A percentile compares a stretch with the other conserved stretches of the same genome.
Evolutionary conservation across 2,888 invertebrate genomes (phyloP).

Genomic region (Synergus gifuensis): DNA sequence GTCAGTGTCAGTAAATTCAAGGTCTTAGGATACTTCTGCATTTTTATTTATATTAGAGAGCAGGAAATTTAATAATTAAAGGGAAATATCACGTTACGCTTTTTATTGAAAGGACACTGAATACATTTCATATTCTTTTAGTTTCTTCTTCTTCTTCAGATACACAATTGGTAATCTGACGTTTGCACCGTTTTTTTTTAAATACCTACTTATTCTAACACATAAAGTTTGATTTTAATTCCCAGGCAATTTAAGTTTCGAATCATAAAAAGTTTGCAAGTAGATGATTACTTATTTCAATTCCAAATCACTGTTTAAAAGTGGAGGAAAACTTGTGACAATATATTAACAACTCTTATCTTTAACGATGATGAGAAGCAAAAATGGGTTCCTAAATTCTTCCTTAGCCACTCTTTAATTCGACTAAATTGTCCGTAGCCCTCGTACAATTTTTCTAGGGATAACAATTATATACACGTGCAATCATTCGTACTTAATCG

Average conservation of each 20-base stretch:
- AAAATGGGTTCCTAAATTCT: background rate
- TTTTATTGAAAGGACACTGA: conserved; percentile 56
- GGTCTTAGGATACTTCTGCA: background rate
- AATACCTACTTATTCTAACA: conserved; percentile 20
- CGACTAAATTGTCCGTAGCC: background rate
- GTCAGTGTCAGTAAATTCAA: background rate
- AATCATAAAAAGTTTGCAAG: background rate
- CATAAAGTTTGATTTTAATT: conserved; percentile 32
- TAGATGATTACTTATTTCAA: background rate
- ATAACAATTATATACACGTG: conserved; percentile 40
- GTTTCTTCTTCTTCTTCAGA: conserved; percentile 14
- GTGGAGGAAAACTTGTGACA: background rate
- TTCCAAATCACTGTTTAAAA: background rate
- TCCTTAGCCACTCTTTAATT: conserved; percentile 1
- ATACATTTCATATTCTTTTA: conserved; percentile 18
- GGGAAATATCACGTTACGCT: conserved; percentile 42
- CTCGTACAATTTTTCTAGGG: conserved; percentile 9
- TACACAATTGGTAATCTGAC: background rate
- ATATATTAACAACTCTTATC: background rate
- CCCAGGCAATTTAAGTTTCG: conserved; percentile 12
- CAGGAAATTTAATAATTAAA: background rate
- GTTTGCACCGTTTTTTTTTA: conserved; percentile 6
- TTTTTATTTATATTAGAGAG: conserved; percentile 6
- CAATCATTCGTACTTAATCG: conserved; percentile 14
- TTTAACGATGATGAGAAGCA: background rate